A percentile compares a stretch with the other conserved stretches of the same genome.
phyloP scores from a whole-genome alignment of 2,797 vertebrate genomes.

The Gallinago solitaria region DNA sequence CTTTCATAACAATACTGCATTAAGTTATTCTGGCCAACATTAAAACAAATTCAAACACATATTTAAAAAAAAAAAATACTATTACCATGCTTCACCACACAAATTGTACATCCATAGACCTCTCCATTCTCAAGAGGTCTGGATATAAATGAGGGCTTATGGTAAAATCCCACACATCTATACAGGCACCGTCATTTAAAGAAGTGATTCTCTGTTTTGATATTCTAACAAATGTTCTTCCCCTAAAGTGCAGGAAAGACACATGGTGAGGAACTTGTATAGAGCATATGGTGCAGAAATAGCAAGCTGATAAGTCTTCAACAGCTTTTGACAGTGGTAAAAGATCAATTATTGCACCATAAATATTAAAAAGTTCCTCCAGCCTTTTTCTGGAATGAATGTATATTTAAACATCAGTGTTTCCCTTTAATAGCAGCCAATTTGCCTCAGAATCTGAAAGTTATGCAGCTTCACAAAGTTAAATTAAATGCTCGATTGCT shows the following conservation, averaged over 20 bases:
- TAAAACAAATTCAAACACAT: background rate
- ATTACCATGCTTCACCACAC: background rate
- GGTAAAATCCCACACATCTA: background rate
- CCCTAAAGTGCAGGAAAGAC: constrained; percentile 60
- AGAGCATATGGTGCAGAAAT: constrained; percentile 75
- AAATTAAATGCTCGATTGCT: constrained; percentile 17
- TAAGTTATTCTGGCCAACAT: background rate
- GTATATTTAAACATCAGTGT: constrained; percentile 62
- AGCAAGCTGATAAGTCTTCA: constrained; percentile 72
- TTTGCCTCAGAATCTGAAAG: constrained; percentile 38
- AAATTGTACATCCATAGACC: background rate
- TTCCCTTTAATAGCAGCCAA: constrained; percentile 42
- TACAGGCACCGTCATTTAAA: background rate
- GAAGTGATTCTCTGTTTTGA: constrained; percentile 52
- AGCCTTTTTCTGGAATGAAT: constrained; percentile 38
- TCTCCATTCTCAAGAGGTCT: background rate
- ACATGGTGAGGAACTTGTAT: constrained; percentile 56
- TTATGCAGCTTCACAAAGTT: constrained; percentile 7
- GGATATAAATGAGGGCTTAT: background rate
- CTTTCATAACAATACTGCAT: background rate
- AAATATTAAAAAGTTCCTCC: constrained; percentile 74
- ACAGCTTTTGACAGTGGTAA: constrained; percentile 74
- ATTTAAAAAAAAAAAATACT: background rate
- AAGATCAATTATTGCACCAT: constrained; percentile 74
- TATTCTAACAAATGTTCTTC: constrained; percentile 68